phyloP scores from a whole-genome alignment of 2,888 invertebrate species.

The Tortricodes alternella region DNA sequence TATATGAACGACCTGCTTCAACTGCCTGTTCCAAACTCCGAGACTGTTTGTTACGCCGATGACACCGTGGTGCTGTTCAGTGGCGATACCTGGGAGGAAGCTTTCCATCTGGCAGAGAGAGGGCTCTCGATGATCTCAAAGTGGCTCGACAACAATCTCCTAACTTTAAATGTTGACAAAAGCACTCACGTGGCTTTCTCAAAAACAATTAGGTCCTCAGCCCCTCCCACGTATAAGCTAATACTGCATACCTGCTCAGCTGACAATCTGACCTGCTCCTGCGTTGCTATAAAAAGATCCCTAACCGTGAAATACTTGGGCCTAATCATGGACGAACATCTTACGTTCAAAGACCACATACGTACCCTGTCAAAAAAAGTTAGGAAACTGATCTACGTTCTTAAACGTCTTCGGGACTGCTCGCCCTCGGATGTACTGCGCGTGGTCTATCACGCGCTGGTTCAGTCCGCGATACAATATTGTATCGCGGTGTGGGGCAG shows the following conservation, averaged over 20 bases:
- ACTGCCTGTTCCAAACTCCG: not conserved
- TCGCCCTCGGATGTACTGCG: no score
- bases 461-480: no score
- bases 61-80: not conserved
- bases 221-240: not conserved
- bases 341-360: not conserved
- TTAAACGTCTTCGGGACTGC: no score
- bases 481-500: no score
- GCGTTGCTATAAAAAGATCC: not conserved
- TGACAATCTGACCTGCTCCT: not conserved
- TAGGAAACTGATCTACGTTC: no score
- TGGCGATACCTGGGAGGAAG: no score
- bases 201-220: not conserved
- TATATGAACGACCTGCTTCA: no score
- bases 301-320: not conserved
- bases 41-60: not conserved
- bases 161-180: not conserved
- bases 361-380: no score
- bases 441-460: no score
- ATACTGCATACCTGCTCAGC: not conserved
- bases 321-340: not conserved
- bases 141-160: not conserved
- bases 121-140: not conserved
- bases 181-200: not conserved
- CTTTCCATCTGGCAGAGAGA: not conserved